Base-by-base conservation (phyloP, 1,140 invertebrate species). In the Heliconius himera region DNA sequence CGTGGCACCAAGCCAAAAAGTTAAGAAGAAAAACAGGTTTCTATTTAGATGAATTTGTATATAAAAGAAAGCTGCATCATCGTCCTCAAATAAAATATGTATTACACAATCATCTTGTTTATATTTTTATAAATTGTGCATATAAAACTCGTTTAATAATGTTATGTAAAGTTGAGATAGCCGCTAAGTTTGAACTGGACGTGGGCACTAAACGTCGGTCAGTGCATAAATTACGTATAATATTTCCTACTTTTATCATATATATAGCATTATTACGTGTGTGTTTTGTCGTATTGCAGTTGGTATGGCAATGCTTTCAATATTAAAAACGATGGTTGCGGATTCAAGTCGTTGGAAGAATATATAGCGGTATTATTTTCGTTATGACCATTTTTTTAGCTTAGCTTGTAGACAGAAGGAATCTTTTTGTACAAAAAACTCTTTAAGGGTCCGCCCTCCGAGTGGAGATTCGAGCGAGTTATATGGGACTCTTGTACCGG, bases 161-260 rank as follows among this genome's bases (percentile, higher is more conserved):
- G 16, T 76, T 76, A 76, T 76, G 41, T 76, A 76, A 76, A 76
- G 20, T 66, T 76, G 36, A 66, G 56, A 66, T 66, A 66, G 22
- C 56, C 0, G 56, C 3, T 41, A 70, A 71, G 54, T 74, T 54
- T 70, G 73, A 70, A 79, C 73, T 41, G 51, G 73, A 70, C 49
- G 49, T 8, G 5, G 18, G 18, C 66, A 75, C 51, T 74, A 78
- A 81, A 81, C 71, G 13, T 51, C 73, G 74, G 81, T 79, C 56
- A 76, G 74, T 82, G 74, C 41, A 79, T 79, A 82, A 79, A 82
- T 82, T 82, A 77, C 71, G 72, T n/a, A 1, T 72, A 77, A 74
- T 81, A 77, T 81, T 81, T 77, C 79, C 76, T 77, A 74, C 49
- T 56, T 79, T 82, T 77, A 77, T 70, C 60, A 77, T 41, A 41